Base-by-base conservation (phyloP, 2,113 vertebrate genomes). In the Miniopterus natalensis region DNA sequence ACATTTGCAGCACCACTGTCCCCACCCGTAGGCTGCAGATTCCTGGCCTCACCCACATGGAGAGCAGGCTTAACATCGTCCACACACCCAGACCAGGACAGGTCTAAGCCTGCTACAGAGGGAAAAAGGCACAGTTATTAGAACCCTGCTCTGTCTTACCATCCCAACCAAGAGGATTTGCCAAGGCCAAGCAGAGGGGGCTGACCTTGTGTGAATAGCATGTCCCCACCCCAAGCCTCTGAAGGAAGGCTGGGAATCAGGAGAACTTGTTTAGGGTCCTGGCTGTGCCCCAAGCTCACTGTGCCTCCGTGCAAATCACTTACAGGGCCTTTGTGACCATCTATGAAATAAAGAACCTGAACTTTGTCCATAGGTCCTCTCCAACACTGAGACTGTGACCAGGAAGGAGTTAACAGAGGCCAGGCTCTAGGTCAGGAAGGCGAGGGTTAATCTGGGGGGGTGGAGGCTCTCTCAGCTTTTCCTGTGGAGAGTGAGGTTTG, bases 391-490 rank as follows among this genome's bases (percentile, higher is more conserved):
- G 53, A 47, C n/a, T 40, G 31, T 70, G 94, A 90, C 47, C 92
- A 87, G 87, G 96, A 96, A 96, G 73, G 77, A 87, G 94, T 94
- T 97, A 97, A 95, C 53, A 6, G 75, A 86, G 93, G 36, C 1
- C 51, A 12, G 88, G 68, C 84, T 95, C 66, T 42, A 84, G 91
- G 85, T 96, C 91, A 92, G 92, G 90, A 93, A 90, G 80, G 95
- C 97, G 7, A 85, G 98, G 95, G 98, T 98, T 99, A 98, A 98
- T 47, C 47, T 81, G 65, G 85, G 49, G 90, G 78, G 80, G 95
- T 96, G 97, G 98, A 98, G 98, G 97, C 97, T 98, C 94, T 98
- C 84, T 95, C 90, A 36, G 79, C 63, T 97, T 97, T 97, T 97
- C 97, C 97, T 97, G 97, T 96, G 95, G 97, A 97, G 97, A 96